A percentile compares a stretch with the other conserved stretches of the same genome.
Evolutionary conservation across 2,113 vertebrate species (phyloP).

Genomic region (Seriola quinqueradiata): DNA sequence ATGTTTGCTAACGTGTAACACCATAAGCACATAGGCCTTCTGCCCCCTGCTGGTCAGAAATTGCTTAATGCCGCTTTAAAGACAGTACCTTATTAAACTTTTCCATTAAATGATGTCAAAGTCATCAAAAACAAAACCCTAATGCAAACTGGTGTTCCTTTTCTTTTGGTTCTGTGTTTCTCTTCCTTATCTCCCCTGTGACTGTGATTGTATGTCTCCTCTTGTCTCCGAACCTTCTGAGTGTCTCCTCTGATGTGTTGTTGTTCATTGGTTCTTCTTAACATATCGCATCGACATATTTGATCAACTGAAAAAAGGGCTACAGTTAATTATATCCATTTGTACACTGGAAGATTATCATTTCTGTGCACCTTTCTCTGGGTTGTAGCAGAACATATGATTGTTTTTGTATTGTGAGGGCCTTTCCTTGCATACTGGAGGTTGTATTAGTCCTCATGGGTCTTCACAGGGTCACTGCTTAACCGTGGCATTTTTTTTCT

Average conservation of each 20-base stretch:
- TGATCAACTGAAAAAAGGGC: constrained; percentile 34
- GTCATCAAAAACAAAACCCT: constrained; percentile 7
- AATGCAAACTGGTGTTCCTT: constrained; percentile 25
- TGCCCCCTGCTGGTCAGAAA: constrained; percentile 31
- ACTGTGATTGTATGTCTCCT: constrained; percentile 68
- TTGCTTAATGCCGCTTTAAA: constrained; percentile 56
- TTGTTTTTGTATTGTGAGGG: background rate
- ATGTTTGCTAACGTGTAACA: background rate
- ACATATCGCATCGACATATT: constrained; percentile 41
- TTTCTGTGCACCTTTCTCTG: constrained; percentile 48
- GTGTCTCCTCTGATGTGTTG: constrained; percentile 84
- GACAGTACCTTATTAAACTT: constrained; percentile 9
- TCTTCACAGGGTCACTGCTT: constrained; percentile 31
- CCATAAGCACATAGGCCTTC: background rate
- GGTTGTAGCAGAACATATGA: constrained; percentile 31
- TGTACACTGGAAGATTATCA: background rate
- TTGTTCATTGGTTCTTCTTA: constrained; percentile 74
- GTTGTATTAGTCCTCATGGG: constrained; percentile 8
- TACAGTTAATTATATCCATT: background rate
- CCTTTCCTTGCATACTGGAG: background rate
- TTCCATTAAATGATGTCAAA: background rate
- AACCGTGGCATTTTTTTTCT: constrained; percentile 34
- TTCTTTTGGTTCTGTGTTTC: constrained; percentile 22
- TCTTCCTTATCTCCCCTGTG: constrained; percentile 40
- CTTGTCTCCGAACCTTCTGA: constrained; percentile 76